Base-by-base conservation (phyloP, 2,113 vertebrate species). In the Nansenia antarctica region DNA sequence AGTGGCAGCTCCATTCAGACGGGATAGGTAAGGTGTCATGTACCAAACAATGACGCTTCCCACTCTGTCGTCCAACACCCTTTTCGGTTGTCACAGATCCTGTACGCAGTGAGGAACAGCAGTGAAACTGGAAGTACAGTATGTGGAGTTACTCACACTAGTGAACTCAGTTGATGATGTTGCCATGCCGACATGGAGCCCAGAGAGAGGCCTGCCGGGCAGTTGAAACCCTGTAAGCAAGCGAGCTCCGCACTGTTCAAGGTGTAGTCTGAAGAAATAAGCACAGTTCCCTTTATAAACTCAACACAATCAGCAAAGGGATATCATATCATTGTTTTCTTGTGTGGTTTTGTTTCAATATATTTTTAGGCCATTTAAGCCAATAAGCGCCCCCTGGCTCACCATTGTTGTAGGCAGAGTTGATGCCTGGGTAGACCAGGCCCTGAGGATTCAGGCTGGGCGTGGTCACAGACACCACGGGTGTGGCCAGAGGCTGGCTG, bases 401-500 rank as follows among this genome's bases (percentile, higher is more conserved):
- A 98, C 96, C 96, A 22, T 93, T 92, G 83, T 91, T 95, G 91
- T 96, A 96, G 74, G 94, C 90, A 9, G 96, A 95, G 2, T 91
- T 93, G 91, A 96, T 94, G 63, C 93, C 86, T 0, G 95, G 94
- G 74, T 98, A 99, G 37, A 93, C 89, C 53, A 96, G 85, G 27
- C 94, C 94, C 86, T 98, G 96, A 0, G 93, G 93, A 24, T 93
- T 91, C 86, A 98, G 83, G 75, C 95, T 97, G 3, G 96, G 95
- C n/a, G 96, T 98, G 49, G 93, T 92, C 80, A 98, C 94, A 4
- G 96, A 96, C 77, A 99, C 95, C 76, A 96, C 94, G 0, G 96
- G 96, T 3, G 96, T 97, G 77, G 93, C 94, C n/a, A 97, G 90
- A 57, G 94, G 86, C 70, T 97, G 95, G 35, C 88, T 88, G 75